Evolutionary conservation across 2,113 vertebrate species (phyloP), one percentile per base, ranked within the genome.

Genomic region (Poicephalus gulielmi): DNA sequence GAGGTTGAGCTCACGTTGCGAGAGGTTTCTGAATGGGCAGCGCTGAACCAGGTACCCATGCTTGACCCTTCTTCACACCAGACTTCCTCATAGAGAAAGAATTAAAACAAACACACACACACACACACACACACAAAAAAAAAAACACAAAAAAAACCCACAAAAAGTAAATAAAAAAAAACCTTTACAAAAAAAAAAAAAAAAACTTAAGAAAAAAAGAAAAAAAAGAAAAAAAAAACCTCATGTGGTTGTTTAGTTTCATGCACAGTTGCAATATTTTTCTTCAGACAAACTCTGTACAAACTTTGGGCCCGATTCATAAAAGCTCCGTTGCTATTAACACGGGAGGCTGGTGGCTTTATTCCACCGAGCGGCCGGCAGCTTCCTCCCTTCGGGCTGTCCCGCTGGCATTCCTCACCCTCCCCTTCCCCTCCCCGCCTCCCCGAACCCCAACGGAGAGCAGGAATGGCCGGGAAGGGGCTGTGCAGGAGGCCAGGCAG

Each of bases 301-400:
- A 98, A 98, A 98, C 96, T 98, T 97, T 96, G 98, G 98, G 98
- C 98, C 98, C 96, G 97, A 98, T 98, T 98, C 98, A 98, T 98
- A 98, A 98, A 97, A 98, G 97, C 90, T 97, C 93, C 82, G 85
- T 97, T 97, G 98, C 97, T 98, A 98, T 98, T 98, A 98, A 98
- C 98, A 98, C 97, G 98, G 98, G 97, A 94, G 94, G 96, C 97
- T 94, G 94, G 94, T 88, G 78, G 76, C 52, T 90, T 94, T 94
- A 87, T 78, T 90, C 37, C 55, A 33, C 57, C 13, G 57, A 35
- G 57, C 20, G 55, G 55, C 55, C 55, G 55, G 55, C 55, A 59
- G 55, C 55, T 59, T n/a, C 55, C 55, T n/a, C 55, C 55, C 55
- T 23, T n/a, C 20, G 33, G 55, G 55, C 55, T n/a, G 55, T 59